Evolutionary conservation across 1,140 invertebrate species (phyloP), one percentile per base, ranked within the genome.

Genomic region (Ptiloglossa arizonensis): DNA sequence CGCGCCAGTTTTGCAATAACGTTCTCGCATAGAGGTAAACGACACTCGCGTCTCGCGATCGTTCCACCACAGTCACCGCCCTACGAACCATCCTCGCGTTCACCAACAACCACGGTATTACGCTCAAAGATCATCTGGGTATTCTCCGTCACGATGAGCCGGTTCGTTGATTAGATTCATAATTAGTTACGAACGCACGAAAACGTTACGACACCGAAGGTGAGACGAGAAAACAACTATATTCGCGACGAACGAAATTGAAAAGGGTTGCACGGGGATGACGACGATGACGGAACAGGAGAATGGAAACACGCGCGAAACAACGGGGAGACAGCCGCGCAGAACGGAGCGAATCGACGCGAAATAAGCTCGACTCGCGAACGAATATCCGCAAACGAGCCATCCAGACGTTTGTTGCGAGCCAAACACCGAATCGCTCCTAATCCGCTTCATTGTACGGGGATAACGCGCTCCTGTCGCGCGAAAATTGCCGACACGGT

Each of bases 101-200:
- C n/a, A n/a, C n/a, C n/a, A n/a, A n/a, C n/a, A n/a, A n/a, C n/a
- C n/a, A n/a, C n/a, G n/a, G n/a, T n/a, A 79, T 83, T 79, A 74
- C 62, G 60, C 35, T 52, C 57, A 84, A 83, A 72, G 71, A 80
- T 85, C 77, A 63, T 46, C 64, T 62, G 38, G 50, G 52, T 83
- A 83, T 83, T 71, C 54, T 41, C 60, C 69, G 63, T 63, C 71
- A 35, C 8, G 68, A 29, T 62, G 50, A 83, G 67, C 50, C 17
- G 44, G 56, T 32, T 71, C 67, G 71, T 57, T 83, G 82, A 85
- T 85, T 85, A 83, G 82, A 85, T 83, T 85, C 68, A 62, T 76
- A 74, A 83, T 85, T 70, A 79, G 41, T 72, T 73, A 50, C 60
- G 9, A 57, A 52, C 48, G 19, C 11, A 22, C 35, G 41, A 22